Evolutionary conservation across 2,113 vertebrate species (phyloP).

Genomic region (Sisor rabdophorus): DNA sequence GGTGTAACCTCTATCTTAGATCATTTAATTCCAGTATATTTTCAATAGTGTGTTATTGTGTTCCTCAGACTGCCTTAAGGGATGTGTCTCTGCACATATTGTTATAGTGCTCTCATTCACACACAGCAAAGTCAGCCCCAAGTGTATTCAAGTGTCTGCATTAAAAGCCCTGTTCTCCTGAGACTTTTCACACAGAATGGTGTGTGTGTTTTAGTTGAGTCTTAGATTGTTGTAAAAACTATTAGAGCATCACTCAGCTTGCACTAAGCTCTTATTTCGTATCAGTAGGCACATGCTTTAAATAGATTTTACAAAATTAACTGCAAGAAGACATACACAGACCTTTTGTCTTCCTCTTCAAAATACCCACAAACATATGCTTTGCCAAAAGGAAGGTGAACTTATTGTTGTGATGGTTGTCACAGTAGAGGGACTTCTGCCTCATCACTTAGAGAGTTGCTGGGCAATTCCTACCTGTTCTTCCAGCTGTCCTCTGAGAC

Average conservation of each 20-base stretch:
- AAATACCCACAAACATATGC: background rate
- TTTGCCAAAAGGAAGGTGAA: slow-evolving; percentile 4
- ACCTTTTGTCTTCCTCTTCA: slow-evolving; percentile 8
- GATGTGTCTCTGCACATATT: background rate
- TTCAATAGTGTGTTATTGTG: slow-evolving; percentile 1
- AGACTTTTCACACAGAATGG: slow-evolving; percentile 1
- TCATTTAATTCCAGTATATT: too few species aligned
- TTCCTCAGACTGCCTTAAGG: background rate
- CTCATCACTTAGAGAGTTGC: slow-evolving; percentile 37
- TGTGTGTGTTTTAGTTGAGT: background rate
- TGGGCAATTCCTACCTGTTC: slow-evolving; percentile 29
- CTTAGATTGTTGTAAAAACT: slow-evolving; percentile 20
- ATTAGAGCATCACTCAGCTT: slow-evolving; percentile 16
- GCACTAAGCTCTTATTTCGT: background rate
- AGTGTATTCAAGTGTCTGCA: slow-evolving; percentile 1
- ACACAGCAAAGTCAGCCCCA: slow-evolving; percentile 4
- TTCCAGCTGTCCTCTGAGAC: slow-evolving; percentile 33
- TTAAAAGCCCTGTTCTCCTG: background rate
- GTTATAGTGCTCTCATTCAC: background rate
- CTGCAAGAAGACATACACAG: background rate
- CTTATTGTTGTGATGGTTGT: slow-evolving; percentile 27
- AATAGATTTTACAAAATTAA: background rate
- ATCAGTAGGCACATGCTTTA: background rate
- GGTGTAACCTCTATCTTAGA: background rate
- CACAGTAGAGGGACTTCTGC: slow-evolving; percentile 22